Percentiles rank a stretch among this genome's conserved stretches.
Evolutionary conservation across 2,797 vertebrate genomes (phyloP).

Genomic region (Thalassophryne amazonica): DNA sequence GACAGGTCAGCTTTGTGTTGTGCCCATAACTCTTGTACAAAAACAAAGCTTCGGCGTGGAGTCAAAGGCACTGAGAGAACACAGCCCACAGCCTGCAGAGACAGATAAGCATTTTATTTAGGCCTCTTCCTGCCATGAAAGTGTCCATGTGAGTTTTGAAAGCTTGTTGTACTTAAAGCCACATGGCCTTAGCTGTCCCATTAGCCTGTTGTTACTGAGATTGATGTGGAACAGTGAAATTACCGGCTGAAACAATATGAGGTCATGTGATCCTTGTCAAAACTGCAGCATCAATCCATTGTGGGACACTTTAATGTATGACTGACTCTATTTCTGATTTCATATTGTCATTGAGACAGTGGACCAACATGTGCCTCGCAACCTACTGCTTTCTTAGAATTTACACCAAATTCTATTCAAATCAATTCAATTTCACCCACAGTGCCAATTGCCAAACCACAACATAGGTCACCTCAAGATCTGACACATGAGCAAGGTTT

Average conservation of each 20-base stretch:
- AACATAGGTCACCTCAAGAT: no score
- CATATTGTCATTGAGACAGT: no score
- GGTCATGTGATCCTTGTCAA: not conserved
- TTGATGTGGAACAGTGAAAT: not conserved
- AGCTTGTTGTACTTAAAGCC: not conserved
- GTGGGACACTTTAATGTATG: no score
- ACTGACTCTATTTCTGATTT: no score
- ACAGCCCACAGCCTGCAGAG: conserved; percentile 65
- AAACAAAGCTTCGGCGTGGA: conserved; percentile 42
- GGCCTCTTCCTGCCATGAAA: conserved; percentile 11
- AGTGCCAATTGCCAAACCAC: no score
- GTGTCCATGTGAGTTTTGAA: conserved; percentile 18
- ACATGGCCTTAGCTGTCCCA: not conserved
- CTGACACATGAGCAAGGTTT: no score
- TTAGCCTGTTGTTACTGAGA: not conserved
- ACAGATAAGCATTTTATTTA: conserved; percentile 73
- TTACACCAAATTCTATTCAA: no score
- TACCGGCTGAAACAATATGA: no score
- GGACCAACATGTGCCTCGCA: no score
- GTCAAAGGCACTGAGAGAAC: conserved; percentile 40
- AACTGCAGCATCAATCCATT: no score
- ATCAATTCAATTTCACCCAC: no score
- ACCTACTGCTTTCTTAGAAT: no score
- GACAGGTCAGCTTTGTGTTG: conserved; percentile 58
- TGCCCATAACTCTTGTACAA: conserved; percentile 46